Base-by-base conservation (phyloP, 2,113 vertebrate species). In the Sebastes fasciatus region DNA sequence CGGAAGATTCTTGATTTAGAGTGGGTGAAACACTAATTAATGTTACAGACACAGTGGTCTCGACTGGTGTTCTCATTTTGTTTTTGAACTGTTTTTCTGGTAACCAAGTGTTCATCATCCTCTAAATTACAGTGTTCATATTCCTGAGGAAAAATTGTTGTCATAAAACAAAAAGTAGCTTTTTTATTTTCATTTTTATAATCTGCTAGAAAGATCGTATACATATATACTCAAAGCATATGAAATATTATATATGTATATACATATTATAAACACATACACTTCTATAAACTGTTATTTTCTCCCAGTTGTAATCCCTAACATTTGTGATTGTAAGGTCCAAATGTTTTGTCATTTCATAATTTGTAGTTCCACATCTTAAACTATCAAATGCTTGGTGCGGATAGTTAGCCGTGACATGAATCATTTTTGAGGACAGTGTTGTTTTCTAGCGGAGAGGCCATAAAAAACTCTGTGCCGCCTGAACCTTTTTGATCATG, bases 401-500 rank as follows among this genome's bases (percentile, higher is more conserved):
- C 3, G 43, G 83, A 84, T 63, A 76, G 73, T 82, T 82, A 65
- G 63, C 82, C 26, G 65, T 86, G 73, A 88, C 85, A 88, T 88
- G 82, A 89, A 87, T 89, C 83, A 90, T 88, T 88, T 89, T 77
- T 86, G 70, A 86, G 76, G 68, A 80, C 87, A 72, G 60, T 64
- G 86, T 89, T 91, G 84, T 91, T 91, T 92, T 88, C 84, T 83
- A 71, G 77, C 57, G 72, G 86, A 72, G 58, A 80, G 73, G 54
- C 91, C 92, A 88, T 88, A 90, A 72, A 86, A 91, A 71, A 61
- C n/a, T 7, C 60, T 82, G 76, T 14, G 88, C 86, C 80, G 88
- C 83, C 76, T 81, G n/a, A 80, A 88, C 42, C 70, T 82, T 86
- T 91, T 89, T 87, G 89, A 90, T 94, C 91, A 92, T 90, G 82